A percentile compares a stretch with the other conserved stretches of the same genome.
These are phyloP conservation scores for Alaudala cheleensis DNA, from an alignment of 2,113 vertebrate species.

Conservation along the genomic window DNA sequence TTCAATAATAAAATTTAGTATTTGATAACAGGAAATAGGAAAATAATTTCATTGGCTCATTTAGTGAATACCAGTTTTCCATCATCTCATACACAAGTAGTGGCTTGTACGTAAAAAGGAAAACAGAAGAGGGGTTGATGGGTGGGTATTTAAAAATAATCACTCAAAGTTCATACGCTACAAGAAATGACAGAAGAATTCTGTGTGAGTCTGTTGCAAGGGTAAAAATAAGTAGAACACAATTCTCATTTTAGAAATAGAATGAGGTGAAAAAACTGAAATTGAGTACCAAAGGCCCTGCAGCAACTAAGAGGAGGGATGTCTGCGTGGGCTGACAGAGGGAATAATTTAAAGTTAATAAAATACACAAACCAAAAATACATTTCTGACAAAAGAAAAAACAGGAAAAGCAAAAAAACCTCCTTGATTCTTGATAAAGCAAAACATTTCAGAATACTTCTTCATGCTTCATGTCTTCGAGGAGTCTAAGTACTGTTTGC, in stretches of 20 bases:
- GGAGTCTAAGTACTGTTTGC: not conserved
- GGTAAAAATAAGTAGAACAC: not conserved
- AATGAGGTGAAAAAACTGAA: not conserved
- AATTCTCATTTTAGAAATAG: not conserved
- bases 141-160: not conserved
- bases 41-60: conserved; percentile 51
- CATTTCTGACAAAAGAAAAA: not conserved
- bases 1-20: conserved; percentile 51
- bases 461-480: not conserved
- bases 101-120: not conserved
- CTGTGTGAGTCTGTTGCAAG: not conserved
- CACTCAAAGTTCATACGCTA: not conserved
- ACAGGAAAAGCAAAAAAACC: not conserved
- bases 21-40: conserved; percentile 61
- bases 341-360: not conserved
- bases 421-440: not conserved
- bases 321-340: not conserved
- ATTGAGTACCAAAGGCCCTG: not conserved
- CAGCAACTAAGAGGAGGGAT: not conserved
- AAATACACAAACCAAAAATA: not conserved
- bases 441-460: not conserved
- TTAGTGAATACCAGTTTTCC: conserved; percentile 37
- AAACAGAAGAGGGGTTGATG: not conserved
- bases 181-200: not conserved
- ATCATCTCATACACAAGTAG: not conserved